Conservation (phyloP, 2,797 vertebrate species). For the Liasis olivaceus region DNA sequence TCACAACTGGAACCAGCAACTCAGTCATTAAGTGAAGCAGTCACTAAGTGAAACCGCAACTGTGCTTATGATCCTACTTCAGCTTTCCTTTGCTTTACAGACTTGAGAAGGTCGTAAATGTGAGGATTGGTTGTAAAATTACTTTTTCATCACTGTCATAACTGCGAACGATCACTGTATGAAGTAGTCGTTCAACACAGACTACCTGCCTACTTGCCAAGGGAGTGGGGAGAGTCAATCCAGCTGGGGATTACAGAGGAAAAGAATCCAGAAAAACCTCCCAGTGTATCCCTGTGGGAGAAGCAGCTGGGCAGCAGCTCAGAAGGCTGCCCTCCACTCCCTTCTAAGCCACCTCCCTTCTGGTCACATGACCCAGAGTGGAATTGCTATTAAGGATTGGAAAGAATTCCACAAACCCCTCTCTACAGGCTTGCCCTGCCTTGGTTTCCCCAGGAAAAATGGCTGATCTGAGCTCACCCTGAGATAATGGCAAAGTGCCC, state of each 20-base stretch:
- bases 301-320: background rate
- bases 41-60: background rate
- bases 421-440: background rate
- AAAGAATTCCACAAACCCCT: background rate
- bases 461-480: too few relatives aligned
- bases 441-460: background rate
- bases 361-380: background rate
- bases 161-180: background rate
- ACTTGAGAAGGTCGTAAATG: background rate
- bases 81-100: background rate
- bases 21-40: background rate
- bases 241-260: background rate
- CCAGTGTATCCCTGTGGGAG: background rate
- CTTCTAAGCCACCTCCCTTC: background rate
- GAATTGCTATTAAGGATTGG: background rate
- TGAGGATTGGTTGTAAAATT: background rate
- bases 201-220: background rate
- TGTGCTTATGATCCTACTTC: background rate
- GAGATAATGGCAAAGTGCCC: background rate
- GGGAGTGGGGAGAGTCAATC: background rate
- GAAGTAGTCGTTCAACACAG: background rate
- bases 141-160: background rate
- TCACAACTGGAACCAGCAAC: background rate
- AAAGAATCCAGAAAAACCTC: background rate
- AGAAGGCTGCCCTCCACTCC: background rate